These are phyloP conservation scores for Meandrina meandrites DNA, from an alignment of 92 coral and sea anemone species.

Conservation along the genomic window DNA sequence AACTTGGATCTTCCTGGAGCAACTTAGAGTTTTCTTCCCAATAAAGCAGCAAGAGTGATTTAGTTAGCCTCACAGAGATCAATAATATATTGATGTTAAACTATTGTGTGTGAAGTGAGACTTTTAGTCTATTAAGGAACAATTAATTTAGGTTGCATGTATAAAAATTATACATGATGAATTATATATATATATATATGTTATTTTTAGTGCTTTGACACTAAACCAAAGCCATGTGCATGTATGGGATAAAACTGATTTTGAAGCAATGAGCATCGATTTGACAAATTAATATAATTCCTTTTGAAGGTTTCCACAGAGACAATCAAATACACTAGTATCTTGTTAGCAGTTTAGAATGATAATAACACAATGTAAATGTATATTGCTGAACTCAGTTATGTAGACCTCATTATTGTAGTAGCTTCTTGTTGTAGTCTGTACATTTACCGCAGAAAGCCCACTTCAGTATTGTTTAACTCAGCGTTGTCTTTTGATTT, in stretches of 20 bases:
- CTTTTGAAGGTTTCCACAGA: background rate
- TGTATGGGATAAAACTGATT: background rate
- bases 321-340: background rate
- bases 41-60: conserved; percentile 25
- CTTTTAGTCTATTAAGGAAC: background rate
- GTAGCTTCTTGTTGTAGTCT: background rate
- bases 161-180: background rate
- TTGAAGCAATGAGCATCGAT: background rate
- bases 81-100: conserved; percentile 6
- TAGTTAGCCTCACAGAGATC: background rate
- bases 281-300: background rate
- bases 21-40: conserved; percentile 84
- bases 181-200: background rate
- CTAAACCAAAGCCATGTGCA: background rate
- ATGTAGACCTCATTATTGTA: background rate
- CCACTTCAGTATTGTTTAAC: background rate
- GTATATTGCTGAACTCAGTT: background rate
- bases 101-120: background rate
- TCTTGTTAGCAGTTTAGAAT: background rate
- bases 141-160: background rate
- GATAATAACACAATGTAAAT: background rate
- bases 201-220: conserved; percentile 4
- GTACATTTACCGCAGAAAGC: too few species aligned
- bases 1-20: conserved; percentile 98
- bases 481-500: background rate